These are phyloP conservation scores for Beris morrisii DNA, from an alignment of 2,888 invertebrate species.

Conservation along the genomic window DNA sequence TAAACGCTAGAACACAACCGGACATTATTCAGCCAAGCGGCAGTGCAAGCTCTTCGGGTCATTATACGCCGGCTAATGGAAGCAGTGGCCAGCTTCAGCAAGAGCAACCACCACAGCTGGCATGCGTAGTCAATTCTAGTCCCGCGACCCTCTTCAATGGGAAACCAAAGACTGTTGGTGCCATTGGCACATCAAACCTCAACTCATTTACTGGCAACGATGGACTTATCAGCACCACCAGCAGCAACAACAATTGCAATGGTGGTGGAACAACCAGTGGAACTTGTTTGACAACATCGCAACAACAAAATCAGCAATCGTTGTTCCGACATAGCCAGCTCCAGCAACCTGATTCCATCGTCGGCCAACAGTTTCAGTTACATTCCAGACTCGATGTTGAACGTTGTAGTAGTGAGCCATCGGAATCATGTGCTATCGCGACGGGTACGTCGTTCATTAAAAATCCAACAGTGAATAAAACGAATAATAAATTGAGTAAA, in stretches of 20 bases:
- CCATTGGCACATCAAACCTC: background rate
- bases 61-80: constrained; percentile 17
- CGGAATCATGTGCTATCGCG: constrained; percentile 26
- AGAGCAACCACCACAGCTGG: constrained; percentile 7
- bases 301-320: constrained; percentile 25
- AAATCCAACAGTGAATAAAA: constrained; percentile 35
- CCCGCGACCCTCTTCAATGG: constrained; percentile 8
- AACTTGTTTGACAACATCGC: constrained; percentile 35
- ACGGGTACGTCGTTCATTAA: constrained; percentile 33
- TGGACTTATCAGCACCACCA: constrained; percentile 1
- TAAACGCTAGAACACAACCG: constrained; percentile 18
- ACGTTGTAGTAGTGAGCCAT: constrained; percentile 17
- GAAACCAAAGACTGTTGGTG: constrained; percentile 24
- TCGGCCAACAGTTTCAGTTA: constrained; percentile 46
- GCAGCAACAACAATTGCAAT: constrained; percentile 3
- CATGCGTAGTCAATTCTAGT: constrained; percentile 24
- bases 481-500: constrained; percentile 27
- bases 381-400: constrained; percentile 53
- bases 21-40: constrained; percentile 24
- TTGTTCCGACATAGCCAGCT: constrained; percentile 8
- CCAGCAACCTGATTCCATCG: constrained; percentile 21
- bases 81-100: background rate
- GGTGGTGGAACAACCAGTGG: constrained; percentile 22
- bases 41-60: constrained; percentile 26
- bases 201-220: constrained; percentile 12